Percentiles rank a stretch among this genome's conserved stretches.
phyloP scores from a whole-genome alignment of 2,113 vertebrate genomes.

The Diadophis punctatus region DNA sequence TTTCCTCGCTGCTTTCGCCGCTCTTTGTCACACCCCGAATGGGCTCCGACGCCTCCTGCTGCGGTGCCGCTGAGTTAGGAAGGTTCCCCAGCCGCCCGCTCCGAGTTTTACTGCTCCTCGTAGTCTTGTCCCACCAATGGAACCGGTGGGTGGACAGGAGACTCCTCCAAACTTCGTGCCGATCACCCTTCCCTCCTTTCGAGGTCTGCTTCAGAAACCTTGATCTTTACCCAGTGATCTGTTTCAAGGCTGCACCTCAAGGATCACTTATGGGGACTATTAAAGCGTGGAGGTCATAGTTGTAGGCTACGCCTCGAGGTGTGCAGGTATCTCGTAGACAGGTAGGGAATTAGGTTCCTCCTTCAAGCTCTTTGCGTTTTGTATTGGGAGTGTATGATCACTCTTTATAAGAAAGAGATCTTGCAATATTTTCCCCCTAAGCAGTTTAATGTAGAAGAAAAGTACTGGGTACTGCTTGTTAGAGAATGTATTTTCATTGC shows the following conservation, averaged over 20 bases:
- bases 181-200: not conserved
- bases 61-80: not conserved
- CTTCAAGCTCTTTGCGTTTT: not conserved
- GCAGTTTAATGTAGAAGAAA: conserved; percentile 36
- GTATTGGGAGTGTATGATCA: not conserved
- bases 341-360: not conserved
- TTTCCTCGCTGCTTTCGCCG: not conserved
- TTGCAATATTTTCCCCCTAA: not conserved
- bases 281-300: not conserved
- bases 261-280: not conserved
- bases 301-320: not conserved
- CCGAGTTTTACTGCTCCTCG: no score
- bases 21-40: not conserved
- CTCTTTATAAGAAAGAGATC: conserved; percentile 12
- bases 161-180: not conserved
- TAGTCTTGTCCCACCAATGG: not conserved
- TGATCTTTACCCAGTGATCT: not conserved
- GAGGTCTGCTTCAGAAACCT: not conserved
- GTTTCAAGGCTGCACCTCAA: not conserved
- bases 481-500: not conserved
- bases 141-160: not conserved
- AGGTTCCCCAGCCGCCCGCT: not conserved
- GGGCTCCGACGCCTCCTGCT: not conserved
- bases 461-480: accelerated
- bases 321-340: not conserved